Evolutionary conservation across 2,113 vertebrate species (phyloP).

Genomic region (Pluvianellus socialis): DNA sequence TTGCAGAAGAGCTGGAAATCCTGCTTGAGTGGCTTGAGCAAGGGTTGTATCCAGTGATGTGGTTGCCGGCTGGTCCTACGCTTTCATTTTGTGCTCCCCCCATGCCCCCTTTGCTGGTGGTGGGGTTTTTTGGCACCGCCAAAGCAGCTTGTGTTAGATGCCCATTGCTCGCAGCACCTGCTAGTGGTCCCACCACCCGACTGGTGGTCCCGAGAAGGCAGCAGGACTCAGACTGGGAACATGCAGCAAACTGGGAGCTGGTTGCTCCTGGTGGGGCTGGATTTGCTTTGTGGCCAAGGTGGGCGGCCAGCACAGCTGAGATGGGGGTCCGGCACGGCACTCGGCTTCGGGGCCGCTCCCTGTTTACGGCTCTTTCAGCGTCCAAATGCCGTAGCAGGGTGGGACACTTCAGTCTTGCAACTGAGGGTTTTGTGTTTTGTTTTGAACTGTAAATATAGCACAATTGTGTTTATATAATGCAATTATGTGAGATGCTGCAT

Average conservation of each 20-base stretch:
- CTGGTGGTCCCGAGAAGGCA: background rate
- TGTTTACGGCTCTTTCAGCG: background rate
- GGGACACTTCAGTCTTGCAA: background rate
- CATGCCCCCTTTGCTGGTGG: too few species aligned
- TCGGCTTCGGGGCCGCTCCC: background rate
- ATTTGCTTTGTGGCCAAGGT: background rate
- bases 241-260: accelerated
- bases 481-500: background rate
- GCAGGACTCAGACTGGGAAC: background rate
- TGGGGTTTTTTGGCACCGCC: background rate
- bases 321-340: background rate
- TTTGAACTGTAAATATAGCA: conserved; percentile 27
- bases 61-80: background rate
- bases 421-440: conserved; percentile 9
- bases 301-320: background rate
- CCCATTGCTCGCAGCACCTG: background rate
- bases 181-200: accelerated
- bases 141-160: background rate
- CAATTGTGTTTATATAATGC: conserved; percentile 40
- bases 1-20: background rate
- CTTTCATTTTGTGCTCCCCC: background rate
- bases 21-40: background rate
- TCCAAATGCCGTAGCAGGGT: background rate
- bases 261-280: background rate
- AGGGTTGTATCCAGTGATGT: accelerated